Evolutionary conservation across 2,113 vertebrate species (phyloP), one percentile per base, ranked within the genome.

Genomic region (Cyanoderma ruficeps): DNA sequence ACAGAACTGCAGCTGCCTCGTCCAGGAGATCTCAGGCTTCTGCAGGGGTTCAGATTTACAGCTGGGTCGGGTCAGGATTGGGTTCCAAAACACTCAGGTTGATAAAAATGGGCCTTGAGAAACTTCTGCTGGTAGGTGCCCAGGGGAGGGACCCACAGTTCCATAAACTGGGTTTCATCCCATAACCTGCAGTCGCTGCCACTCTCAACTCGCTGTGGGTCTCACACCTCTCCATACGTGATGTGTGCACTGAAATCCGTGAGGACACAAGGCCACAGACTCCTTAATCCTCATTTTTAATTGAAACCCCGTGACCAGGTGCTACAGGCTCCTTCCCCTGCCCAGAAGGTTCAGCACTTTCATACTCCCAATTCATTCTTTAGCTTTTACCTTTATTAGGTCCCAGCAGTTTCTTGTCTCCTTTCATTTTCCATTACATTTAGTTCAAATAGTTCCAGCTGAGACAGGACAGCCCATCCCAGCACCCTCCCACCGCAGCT

Each of bases 131-230:
- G 25, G 37, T 3, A 1, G 47, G 7, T 61, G 20, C 31, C 9
- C 9, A 2, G 31, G 15, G 37, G 17, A 53, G 68, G 52, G 37
- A 3, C n/a, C 46, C 2, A 0, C 0, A 0, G 39, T 10, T 42
- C 42, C 42, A 42, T 42, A 42, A 42, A 17, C 42, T 42, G 42
- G 42, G 42, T 42, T 17, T 42, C 6, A 44, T 17, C 35, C 42
- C 42, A 3, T 3, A 8, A 23, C 18, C 30, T 44, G 3, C 33
- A 30, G 46, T 9, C 37, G 24, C 33, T 42, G 25, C 53, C 2
- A 3, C 59, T 84, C 24, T 37, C 53, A 57, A 2, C 30, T 49
- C 0, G 0, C 35, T 39, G 1, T 22, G 1, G 0, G 18, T 18
- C 76, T 56, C 33, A 3, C 11, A 24, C 11, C 24, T 53, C 83